Base-by-base conservation (phyloP, 2,113 vertebrate genomes). In the Microcebus jonahi region DNA sequence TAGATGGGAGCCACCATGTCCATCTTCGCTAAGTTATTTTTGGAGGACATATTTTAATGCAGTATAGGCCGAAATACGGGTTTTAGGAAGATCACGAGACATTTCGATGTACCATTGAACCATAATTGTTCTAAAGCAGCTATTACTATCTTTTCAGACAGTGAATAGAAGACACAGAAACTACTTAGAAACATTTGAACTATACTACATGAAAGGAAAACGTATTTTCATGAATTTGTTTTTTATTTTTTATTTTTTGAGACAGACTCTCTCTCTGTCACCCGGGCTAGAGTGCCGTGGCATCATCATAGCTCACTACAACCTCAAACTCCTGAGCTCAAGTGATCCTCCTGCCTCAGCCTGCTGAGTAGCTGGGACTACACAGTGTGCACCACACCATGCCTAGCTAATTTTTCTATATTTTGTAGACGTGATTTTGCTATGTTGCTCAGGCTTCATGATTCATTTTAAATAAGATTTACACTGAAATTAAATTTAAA, bases 391-490 rank as follows among this genome's bases (percentile, higher is more conserved):
- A 57, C 55, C 55, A 21, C 20, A 2, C 20, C 55, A 57, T 57
- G 55, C 55, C 55, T 20, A 57, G 20, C 20, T 57, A 57, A 57
- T 57, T 57, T 57, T 21, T 55, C 53, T 57, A 8, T 57, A 21
- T 57, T 57, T 21, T 57, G 55, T 57, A 57, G 55, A 57, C 55
- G 55, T 7, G 55, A 20, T 57, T 21, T 57, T 57, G 55, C 55
- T 57, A 21, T 57, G 55, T 57, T 57, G 55, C 6, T 57, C 55
- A 57, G 55, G 55, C 59, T 65, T 65, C 42, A 79, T 31, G 79
- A 50, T 91, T 85, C 42, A 48, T 63, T 42, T 57, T 48, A 86
- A 96, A 80, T 71, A 83, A 85, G 75, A 80, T 80, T 89, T 84
- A 75, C 21, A 34, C 14, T 85, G 48, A 80, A 81, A 61, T 82